phyloP scores from a whole-genome alignment of 2,113 vertebrate genomes.

The Anguilla japonica region DNA sequence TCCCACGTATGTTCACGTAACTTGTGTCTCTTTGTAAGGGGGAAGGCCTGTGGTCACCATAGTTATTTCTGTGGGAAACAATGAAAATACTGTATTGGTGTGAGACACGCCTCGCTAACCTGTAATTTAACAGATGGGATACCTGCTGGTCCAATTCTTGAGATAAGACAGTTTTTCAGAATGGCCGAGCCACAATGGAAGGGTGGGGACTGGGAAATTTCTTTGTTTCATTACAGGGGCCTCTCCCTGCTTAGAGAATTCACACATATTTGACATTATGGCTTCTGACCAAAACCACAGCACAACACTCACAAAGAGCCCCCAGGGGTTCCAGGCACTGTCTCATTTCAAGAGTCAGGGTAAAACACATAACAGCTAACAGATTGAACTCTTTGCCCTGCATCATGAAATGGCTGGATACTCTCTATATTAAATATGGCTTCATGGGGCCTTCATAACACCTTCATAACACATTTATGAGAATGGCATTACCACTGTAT shows the following conservation, averaged over 20 bases:
- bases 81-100: too few species aligned
- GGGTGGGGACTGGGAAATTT: background rate
- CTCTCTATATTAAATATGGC: background rate
- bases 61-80: too few species aligned
- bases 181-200: background rate
- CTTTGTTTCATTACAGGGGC: slow-evolving; percentile 10
- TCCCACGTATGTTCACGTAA: too few species aligned
- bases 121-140: background rate
- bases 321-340: background rate
- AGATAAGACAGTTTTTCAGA: background rate
- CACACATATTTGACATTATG: background rate
- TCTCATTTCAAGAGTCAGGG: background rate
- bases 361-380: background rate
- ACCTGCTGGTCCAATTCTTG: background rate
- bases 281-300: slow-evolving; percentile 5
- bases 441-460: background rate
- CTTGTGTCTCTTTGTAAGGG: too few species aligned
- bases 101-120: too few species aligned
- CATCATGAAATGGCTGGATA: background rate
- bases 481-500: background rate
- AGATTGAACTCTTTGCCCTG: background rate
- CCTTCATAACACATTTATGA: background rate
- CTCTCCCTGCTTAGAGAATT: slow-evolving; percentile 23
- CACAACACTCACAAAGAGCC: background rate
- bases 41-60: too few species aligned